Conservation (phyloP, 2,113 vertebrate species). For the Phoxinus phoxinus region DNA sequence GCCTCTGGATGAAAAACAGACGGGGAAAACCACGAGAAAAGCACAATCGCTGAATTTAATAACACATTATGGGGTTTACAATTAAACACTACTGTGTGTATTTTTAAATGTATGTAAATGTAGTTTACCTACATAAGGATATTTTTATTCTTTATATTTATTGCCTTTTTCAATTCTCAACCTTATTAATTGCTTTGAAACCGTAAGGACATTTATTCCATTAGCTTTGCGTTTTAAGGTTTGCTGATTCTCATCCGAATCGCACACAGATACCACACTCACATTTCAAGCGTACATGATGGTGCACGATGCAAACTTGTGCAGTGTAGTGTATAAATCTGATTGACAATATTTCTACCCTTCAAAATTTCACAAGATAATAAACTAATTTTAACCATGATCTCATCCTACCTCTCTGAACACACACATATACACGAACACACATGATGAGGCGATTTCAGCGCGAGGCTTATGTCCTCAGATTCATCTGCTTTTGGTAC, state of each 20-base stretch:
- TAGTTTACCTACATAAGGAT: no score
- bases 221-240: background rate
- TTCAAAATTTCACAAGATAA: slow-evolving; percentile 4
- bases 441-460: background rate
- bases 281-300: background rate
- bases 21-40: background rate
- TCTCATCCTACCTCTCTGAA: slow-evolving; percentile 20
- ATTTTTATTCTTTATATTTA: background rate
- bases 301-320: background rate
- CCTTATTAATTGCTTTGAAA: background rate
- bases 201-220: background rate
- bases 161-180: background rate
- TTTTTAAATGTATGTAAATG: background rate
- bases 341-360: background rate
- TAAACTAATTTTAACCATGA: background rate
- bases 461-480: slow-evolving; percentile 9
- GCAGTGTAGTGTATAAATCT: background rate
- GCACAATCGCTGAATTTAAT: background rate
- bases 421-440: slow-evolving; percentile 14
- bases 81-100: background rate
- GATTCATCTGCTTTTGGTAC: slow-evolving; percentile 48
- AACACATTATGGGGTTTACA: background rate
- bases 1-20: background rate
- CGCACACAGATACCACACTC: background rate
- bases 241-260: background rate